phyloP scores from a whole-genome alignment of 2,113 vertebrate species.

The Scolopax mira region DNA sequence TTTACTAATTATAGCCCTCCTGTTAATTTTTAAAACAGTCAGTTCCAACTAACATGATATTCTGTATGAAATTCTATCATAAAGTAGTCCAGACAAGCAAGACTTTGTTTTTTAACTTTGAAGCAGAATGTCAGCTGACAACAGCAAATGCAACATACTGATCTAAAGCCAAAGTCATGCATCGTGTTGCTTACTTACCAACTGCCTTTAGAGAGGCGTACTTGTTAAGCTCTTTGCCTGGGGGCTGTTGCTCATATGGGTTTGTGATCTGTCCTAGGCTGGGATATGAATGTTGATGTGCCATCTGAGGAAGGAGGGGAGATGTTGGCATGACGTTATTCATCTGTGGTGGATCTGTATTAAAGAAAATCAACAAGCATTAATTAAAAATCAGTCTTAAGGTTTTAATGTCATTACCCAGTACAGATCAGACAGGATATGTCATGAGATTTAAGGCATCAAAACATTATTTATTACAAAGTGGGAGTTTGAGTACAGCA shows the following conservation, averaged over 20 bases:
- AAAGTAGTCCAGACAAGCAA: neutral
- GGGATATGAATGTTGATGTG: slow-evolving; percentile 90
- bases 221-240: slow-evolving; percentile 93
- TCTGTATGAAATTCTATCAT: neutral
- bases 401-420: neutral
- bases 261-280: slow-evolving; percentile 92
- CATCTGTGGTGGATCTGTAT: slow-evolving; percentile 88
- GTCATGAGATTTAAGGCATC: neutral
- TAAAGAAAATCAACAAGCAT: neutral
- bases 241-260: slow-evolving; percentile 90
- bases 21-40: neutral
- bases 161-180: neutral
- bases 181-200: slow-evolving; percentile 77
- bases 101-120: neutral
- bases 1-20: neutral
- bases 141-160: neutral
- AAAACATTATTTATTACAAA: neutral
- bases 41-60: neutral
- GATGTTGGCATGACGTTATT: slow-evolving; percentile 85
- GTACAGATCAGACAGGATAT: neutral
- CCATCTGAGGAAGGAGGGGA: slow-evolving; percentile 85
- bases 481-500: neutral
- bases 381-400: neutral
- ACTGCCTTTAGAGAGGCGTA: slow-evolving; percentile 97
- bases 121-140: neutral